These are phyloP conservation scores for Zaprionus africanus DNA, from an alignment of 1,140 invertebrate species.

Conservation along the genomic window DNA sequence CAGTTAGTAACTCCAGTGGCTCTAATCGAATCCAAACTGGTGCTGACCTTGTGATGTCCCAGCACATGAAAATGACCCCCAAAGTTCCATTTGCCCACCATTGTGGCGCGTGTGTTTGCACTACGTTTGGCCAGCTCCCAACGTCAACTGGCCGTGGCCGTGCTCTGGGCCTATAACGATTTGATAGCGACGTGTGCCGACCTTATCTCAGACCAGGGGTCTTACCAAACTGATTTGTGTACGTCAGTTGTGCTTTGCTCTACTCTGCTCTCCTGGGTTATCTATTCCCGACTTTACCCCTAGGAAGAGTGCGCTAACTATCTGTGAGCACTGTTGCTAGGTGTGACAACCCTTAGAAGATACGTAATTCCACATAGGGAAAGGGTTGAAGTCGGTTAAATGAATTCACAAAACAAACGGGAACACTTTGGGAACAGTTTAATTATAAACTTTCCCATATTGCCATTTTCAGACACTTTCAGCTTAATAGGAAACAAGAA, in stretches of 20 bases:
- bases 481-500: background rate
- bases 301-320: background rate
- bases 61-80: conserved; percentile 48
- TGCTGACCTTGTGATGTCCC: conserved; percentile 45
- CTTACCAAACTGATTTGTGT: conserved; percentile 46
- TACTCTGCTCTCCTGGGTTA: conserved; percentile 12
- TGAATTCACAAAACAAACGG: too few species aligned
- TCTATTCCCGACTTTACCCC: conserved; percentile 4
- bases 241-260: conserved; percentile 9
- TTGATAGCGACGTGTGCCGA: conserved; percentile 40
- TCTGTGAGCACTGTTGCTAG: background rate
- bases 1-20: background rate
- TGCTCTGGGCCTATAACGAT: conserved; percentile 21
- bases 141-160: conserved; percentile 41
- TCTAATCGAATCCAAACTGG: background rate
- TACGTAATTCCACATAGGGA: background rate
- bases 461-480: background rate
- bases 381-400: background rate
- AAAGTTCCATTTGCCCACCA: conserved; percentile 54
- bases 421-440: too few species aligned
- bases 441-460: background rate
- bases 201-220: conserved; percentile 39
- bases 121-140: conserved; percentile 31
- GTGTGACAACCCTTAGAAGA: background rate
- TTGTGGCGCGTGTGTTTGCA: conserved; percentile 21